Evolutionary conservation across 2,797 vertebrate genomes (phyloP), one percentile per base, ranked within the genome.

Genomic region (Rhinoraja longicauda): DNA sequence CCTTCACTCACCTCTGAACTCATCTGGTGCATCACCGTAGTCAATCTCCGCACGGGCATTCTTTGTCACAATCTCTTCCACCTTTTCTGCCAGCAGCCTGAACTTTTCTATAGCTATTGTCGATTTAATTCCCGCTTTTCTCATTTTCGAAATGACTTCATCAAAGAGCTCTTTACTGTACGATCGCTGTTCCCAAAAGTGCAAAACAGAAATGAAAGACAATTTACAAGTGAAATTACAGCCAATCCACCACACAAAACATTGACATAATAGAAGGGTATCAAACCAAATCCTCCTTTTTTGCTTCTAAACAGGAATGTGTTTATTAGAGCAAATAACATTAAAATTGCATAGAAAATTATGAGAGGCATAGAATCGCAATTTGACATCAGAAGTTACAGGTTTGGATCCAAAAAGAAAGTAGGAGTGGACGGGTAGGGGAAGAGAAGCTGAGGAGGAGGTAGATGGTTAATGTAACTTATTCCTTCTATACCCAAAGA

Each of bases 71-170:
- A 99, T 99, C 95, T 99, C 98, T 93, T 99, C 98, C 93, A 99
- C 99, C 78, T 98, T 99, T 94, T 99, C 99, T 0, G 97, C 98
- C 72, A 99, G 97, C 94, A 99, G 98, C 95, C 98, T 99, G 94
- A 99, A 99, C 96, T 99, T 99, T 95, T 99, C 99, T 94, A 99
- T 99, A 62, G 98, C 98, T 86, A 99, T 99, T 12, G 98, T 99
- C 59, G 99, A 99, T 93, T 99, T 99, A 95, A 99, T 99, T 77
- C 99, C 99, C 64, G 99, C 99, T 95, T 99, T 99, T 93, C 97
- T 98, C 99, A 99, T 99, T 96, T 99, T 99, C 4, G 97, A 99
- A 95, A 99, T 99, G 0, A 99, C 99, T 94, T 99, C 99, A 93
- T 99, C 99, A 94, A 99, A 99, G 84, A 99, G 96, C 93, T 99